Base-by-base conservation (phyloP, 2,113 vertebrate species). In the Parus major region DNA sequence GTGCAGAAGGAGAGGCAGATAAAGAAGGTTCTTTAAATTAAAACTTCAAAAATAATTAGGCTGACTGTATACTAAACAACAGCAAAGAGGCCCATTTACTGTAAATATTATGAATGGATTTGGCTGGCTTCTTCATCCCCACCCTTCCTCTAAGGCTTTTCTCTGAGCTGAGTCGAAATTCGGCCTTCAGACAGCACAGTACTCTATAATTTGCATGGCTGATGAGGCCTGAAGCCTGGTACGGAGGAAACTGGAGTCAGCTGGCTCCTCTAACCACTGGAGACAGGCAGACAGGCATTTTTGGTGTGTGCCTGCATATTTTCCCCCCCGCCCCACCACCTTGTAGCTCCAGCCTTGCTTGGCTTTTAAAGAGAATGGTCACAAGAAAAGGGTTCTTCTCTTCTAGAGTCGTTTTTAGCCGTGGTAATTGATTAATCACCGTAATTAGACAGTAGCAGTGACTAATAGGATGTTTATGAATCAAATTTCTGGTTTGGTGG, bases 121-220 rank as follows among this genome's bases (percentile, higher is more conserved):
- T 98, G 98, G 97, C 98, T 80, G 95, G 85, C 82, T 96, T 65
- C 90, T 95, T 80, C 81, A 96, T 96, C 97, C 95, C 97, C 98
- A 96, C 98, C 98, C 98, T 98, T 97, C 98, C 98, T 97, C 96
- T 93, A 97, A 97, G 98, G 96, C 97, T 97, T 97, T 96, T 93
- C 90, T 95, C 73, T 88, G 95, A 91, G 96, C 95, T 77, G 88
- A 96, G 96, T 97, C 49, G 96, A 97, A 98, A 97, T 96, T 95
- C 88, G 92, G 95, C 97, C 98, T 97, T 97, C 96, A 95, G 96
- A 98, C 95, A 88, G 95, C 96, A 57, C 70, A 5, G 70, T 96
- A 96, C 94, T 97, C 98, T 98, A 88, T 98, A 98, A 98, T 98
- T 98, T 98, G 98, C 98, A 98, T 98, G 98, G 97, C 98, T 97